phyloP scores from a whole-genome alignment of 2,113 vertebrate species.

The Larimichthys crocea region DNA sequence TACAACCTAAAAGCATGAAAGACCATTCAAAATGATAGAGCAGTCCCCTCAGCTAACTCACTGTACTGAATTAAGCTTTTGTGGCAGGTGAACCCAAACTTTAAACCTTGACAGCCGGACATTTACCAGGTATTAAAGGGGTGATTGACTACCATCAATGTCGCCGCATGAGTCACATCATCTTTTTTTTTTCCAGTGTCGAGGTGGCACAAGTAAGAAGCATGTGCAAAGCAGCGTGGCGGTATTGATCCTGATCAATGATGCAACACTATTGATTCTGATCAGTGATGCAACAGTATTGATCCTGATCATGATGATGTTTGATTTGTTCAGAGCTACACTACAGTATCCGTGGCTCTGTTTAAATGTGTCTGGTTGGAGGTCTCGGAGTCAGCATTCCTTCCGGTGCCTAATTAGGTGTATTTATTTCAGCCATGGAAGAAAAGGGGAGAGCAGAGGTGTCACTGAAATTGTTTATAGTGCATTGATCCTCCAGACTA shows the following conservation, averaged over 20 bases:
- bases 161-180: slow-evolving; percentile 10
- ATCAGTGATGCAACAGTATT: slow-evolving; percentile 19
- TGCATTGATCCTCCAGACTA: slow-evolving; percentile 59
- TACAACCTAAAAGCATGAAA: too few relatives aligned
- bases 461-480: slow-evolving; percentile 66
- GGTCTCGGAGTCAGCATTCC: slow-evolving; percentile 49
- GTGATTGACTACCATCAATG: slow-evolving; percentile 3
- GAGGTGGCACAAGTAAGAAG: neutral
- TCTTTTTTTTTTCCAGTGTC: too few relatives aligned
- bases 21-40: too few relatives aligned
- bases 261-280: slow-evolving; percentile 28
- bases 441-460: neutral
- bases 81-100: too few relatives aligned
- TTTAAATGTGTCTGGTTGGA: slow-evolving; percentile 18
- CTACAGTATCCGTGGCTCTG: slow-evolving; percentile 29
- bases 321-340: slow-evolving; percentile 36
- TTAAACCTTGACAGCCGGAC: too few relatives aligned
- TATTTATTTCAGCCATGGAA: slow-evolving; percentile 60
- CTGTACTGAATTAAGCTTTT: too few relatives aligned
- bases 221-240: neutral
- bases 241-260: slow-evolving; percentile 33
- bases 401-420: slow-evolving; percentile 58
- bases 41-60: too few relatives aligned
- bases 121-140: neutral
- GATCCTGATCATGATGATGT: slow-evolving; percentile 31